Base-by-base conservation (phyloP, 2,797 vertebrate genomes). In the Fringilla coelebs region DNA sequence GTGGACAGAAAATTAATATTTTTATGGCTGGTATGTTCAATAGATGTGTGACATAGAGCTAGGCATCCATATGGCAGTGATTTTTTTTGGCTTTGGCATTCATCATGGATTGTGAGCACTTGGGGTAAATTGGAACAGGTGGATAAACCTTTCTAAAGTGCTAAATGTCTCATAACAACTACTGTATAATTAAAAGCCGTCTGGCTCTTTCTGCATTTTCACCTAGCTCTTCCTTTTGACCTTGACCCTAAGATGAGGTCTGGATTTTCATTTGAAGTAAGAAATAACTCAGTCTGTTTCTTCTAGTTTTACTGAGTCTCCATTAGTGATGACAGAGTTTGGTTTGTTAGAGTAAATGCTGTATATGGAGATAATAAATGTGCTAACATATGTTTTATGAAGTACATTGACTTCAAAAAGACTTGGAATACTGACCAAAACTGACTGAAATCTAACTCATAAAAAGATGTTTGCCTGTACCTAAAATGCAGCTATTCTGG, bases 231-330 rank as follows among this genome's bases (percentile, higher is more conserved):
- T 87, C 84, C 86, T 81, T 91, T 95, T 97, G 91, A 97, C 97
- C 96, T 97, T 96, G 94, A 94, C 89, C 90, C 90, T 94, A 91
- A 97, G 90, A 95, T 63, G n/a, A 88, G 71, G 76, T 83, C 95
- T 92, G 92, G 80, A 43, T 91, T 97, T 96, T 97, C 90, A 34
- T 34, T 89, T 96, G 94, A 95, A 93, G 94, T 94, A 88, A 93
- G 91, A 95, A 88, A 55, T 97, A 97, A 95, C n/a, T 83, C 48
- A 51, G 20, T 48, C 61, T 88, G 38, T 88, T 93, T 80, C 61
- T 85, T 72, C 65, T 71, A 93, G 77, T 88, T 97, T 96, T 97
- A 92, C 91, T 93, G 94, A 97, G 71, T 75, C 81, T 93, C 31
- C 17, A 6, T 54, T 65, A 74, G 58, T 62, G 78, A n/a, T 78